Conservation (phyloP, 2,797 vertebrate genomes). For the Myripristis murdjan region DNA sequence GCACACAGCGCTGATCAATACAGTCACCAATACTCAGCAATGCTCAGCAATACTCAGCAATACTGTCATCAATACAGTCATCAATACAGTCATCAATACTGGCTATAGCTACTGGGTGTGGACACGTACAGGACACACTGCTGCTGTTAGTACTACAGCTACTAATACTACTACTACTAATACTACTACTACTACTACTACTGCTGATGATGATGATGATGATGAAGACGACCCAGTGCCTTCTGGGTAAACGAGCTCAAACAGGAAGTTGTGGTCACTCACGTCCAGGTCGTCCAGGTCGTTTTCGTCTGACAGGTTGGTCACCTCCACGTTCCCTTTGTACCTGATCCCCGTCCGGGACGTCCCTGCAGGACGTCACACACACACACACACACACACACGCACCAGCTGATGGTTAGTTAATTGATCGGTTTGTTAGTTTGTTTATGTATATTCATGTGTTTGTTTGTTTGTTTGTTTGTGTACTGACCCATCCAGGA, state of each 20-base stretch:
- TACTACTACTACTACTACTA: not conserved
- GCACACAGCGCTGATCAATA: not conserved
- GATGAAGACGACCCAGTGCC: not conserved
- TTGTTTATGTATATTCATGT: no score
- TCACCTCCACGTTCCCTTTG: slow-evolving; percentile 92
- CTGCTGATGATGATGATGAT: not conserved
- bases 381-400: no score
- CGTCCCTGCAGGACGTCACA: slow-evolving; percentile 82
- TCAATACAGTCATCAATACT: no score
- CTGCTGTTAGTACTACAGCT: no score
- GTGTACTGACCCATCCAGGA: slow-evolving; percentile 92
- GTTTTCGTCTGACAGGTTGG: slow-evolving; percentile 96
- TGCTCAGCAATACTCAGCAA: no score
- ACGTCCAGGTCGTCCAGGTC: slow-evolving; percentile 93
- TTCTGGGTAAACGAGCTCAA: not conserved
- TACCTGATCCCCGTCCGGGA: slow-evolving; percentile 90
- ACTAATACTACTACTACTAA: no score
- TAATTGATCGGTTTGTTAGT: no score
- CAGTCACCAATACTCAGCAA: not conserved
- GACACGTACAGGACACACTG: no score
- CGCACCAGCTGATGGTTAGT: no score
- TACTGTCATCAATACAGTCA: no score
- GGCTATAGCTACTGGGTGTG: no score
- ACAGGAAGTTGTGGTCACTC: slow-evolving; percentile 45
- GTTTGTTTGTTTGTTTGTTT: no score